Evolutionary conservation across 2,797 vertebrate species (phyloP).

Genomic region (Semaprochilodus insignis): DNA sequence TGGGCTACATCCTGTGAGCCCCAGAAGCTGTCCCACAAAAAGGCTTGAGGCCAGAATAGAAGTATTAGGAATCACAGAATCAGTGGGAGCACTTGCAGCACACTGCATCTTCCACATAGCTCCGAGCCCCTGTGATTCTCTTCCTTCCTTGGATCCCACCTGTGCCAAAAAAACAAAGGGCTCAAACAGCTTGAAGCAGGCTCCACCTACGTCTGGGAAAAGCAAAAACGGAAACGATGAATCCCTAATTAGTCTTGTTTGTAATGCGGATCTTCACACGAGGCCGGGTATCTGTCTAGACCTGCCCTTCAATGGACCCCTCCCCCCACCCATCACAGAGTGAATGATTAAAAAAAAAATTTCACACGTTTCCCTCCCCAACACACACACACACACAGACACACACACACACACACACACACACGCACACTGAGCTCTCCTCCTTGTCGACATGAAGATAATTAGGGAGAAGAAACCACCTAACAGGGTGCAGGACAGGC

Average conservation of each 20-base stretch:
- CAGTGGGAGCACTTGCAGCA: neutral
- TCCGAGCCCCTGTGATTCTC: slow-evolving; percentile 11
- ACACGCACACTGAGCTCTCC: neutral
- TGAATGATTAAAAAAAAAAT: slow-evolving; percentile 36
- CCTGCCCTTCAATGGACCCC: slow-evolving; percentile 53
- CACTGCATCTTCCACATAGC: slow-evolving; percentile 10
- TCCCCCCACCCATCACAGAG: slow-evolving; percentile 44
- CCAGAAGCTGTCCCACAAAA: too few relatives aligned
- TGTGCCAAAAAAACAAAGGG: slow-evolving; percentile 47
- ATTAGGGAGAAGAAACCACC: slow-evolving; percentile 64
- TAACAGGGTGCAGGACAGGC: slow-evolving; percentile 59
- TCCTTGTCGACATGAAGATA: slow-evolving; percentile 64
- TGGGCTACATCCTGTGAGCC: too few relatives aligned
- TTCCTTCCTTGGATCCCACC: slow-evolving; percentile 37
- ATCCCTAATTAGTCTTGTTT: slow-evolving; percentile 75
- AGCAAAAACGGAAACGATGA: slow-evolving; percentile 58
- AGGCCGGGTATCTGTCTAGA: slow-evolving; percentile 56
- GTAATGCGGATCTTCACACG: slow-evolving; percentile 66
- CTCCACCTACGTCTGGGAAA: slow-evolving; percentile 51
- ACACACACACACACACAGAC: slow-evolving; percentile 17
- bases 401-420: slow-evolving; percentile 9
- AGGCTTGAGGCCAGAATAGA: neutral
- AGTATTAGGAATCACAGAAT: neutral
- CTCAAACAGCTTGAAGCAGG: slow-evolving; percentile 21
- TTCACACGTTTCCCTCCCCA: slow-evolving; percentile 21